phyloP scores from a whole-genome alignment of 2,113 vertebrate genomes.

The Pterocles burchelli region DNA sequence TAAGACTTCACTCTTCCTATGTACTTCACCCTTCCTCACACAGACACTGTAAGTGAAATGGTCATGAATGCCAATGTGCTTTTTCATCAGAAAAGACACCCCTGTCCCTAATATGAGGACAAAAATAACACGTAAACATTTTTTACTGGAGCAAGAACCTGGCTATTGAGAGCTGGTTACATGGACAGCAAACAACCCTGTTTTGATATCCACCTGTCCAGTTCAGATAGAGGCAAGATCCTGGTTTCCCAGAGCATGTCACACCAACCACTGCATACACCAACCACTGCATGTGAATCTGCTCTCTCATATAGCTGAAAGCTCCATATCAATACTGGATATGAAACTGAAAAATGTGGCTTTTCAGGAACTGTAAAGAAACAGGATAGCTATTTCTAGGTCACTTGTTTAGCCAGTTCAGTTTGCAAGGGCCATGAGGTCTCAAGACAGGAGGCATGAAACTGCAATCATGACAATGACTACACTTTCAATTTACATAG shows the following conservation, averaged over 20 bases:
- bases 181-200: fast-evolving
- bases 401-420: not conserved
- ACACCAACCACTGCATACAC: not conserved
- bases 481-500: not conserved
- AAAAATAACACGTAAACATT: not conserved
- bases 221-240: not conserved
- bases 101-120: not conserved
- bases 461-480: not conserved
- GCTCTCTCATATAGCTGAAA: not conserved
- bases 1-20: not conserved
- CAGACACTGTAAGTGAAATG: not conserved
- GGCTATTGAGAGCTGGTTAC: not conserved
- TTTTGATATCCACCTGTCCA: not conserved
- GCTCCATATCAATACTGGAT: fast-evolving
- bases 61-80: not conserved
- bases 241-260: not conserved
- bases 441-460: not conserved
- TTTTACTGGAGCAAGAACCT: not conserved
- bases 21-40: not conserved
- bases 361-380: not conserved
- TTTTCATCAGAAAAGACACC: not conserved
- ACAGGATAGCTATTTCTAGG: not conserved
- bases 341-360: not conserved
- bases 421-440: not conserved
- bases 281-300: not conserved